Evolutionary conservation across 2,888 invertebrate genomes (phyloP).

Genomic region (Nysson spinosus): DNA sequence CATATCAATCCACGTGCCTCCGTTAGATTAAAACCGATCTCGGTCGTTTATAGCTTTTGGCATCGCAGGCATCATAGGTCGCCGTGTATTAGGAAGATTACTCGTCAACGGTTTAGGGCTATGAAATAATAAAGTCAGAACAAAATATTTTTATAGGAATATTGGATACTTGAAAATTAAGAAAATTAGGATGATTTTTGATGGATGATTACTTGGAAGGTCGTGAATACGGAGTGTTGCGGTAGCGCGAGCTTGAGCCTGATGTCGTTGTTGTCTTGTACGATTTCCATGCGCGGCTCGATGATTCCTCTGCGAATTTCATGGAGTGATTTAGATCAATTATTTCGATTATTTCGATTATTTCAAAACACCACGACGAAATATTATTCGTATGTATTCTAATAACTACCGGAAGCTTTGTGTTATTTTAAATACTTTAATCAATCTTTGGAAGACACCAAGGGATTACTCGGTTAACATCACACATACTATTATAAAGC

Average conservation of each 20-base stretch:
- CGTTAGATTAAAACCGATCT: constrained; percentile 39
- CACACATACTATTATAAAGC: constrained; percentile 14
- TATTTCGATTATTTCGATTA: constrained; percentile 35
- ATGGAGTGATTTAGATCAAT: constrained; percentile 68
- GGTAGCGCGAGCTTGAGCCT: constrained; percentile 80
- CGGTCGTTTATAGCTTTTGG: constrained; percentile 49
- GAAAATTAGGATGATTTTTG: constrained; percentile 35
- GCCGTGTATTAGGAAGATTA: constrained; percentile 51
- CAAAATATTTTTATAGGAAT: constrained; percentile 13
- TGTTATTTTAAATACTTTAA: not conserved
- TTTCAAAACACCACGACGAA: constrained; percentile 17
- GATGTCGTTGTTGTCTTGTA: constrained; percentile 79
- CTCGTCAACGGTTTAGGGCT: constrained; percentile 52
- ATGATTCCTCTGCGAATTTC: constrained; percentile 79
- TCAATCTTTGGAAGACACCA: not conserved
- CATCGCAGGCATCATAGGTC: constrained; percentile 45
- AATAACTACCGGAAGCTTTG: constrained; percentile 29
- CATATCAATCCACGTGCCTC: constrained; percentile 17
- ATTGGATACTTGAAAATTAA: constrained; percentile 16
- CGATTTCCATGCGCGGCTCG: constrained; percentile 80
- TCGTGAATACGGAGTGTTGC: constrained; percentile 80
- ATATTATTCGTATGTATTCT: constrained; percentile 13
- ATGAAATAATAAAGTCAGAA: constrained; percentile 50
- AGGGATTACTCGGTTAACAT: not conserved
- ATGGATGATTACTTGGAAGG: constrained; percentile 78